Conservation (phyloP, 2,888 invertebrate genomes). For the Epinotia nisella region DNA sequence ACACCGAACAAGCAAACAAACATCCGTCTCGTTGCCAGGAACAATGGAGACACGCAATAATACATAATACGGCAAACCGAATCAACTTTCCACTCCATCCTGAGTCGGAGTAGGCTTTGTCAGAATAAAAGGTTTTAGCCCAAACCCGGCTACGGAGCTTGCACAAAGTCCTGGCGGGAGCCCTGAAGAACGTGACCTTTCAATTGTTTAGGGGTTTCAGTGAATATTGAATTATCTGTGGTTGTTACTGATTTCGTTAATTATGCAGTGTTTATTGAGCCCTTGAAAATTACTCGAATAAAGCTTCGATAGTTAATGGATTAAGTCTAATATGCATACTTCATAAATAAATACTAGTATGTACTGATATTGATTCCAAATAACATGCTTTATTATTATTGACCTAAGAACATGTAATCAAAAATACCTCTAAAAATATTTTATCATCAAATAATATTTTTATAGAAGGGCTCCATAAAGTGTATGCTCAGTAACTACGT, state of each 20-base stretch:
- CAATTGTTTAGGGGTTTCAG: conserved; percentile 16
- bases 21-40: conserved; percentile 11
- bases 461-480: too few species aligned
- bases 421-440: too few species aligned
- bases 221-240: neutral
- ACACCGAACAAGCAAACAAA: conserved; percentile 19
- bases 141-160: conserved; percentile 19
- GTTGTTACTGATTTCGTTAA: too few species aligned
- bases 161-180: conserved; percentile 23
- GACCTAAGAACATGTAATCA: too few species aligned
- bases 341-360: too few species aligned
- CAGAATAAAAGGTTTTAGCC: conserved; percentile 48
- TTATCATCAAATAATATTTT: too few species aligned
- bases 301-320: too few species aligned
- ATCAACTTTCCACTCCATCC: conserved; percentile 68
- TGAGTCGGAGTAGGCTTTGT: conserved; percentile 50
- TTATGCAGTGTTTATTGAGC: too few species aligned
- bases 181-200: conserved; percentile 4
- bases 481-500: too few species aligned
- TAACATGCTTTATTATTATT: conserved; percentile 77
- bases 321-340: too few species aligned
- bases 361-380: too few species aligned
- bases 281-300: too few species aligned
- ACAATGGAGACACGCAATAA: conserved; percentile 28
- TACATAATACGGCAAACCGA: conserved; percentile 62